Conservation (phyloP, 2,797 vertebrate species). For the Cygnus olor region DNA sequence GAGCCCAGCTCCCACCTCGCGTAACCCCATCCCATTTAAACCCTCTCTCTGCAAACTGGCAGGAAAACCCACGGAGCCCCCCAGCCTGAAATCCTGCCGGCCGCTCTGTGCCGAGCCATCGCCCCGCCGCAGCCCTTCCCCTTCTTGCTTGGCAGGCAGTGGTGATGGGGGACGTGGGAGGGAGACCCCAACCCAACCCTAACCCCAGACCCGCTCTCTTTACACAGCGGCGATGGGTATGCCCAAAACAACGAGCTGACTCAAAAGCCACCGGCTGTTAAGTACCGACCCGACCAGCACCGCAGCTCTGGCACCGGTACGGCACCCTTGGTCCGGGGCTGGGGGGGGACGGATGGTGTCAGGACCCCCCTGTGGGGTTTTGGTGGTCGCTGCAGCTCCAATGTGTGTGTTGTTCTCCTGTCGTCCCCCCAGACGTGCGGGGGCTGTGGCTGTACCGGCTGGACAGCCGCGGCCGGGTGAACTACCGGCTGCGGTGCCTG, state of each 20-base stretch:
- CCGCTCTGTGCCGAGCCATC: no score
- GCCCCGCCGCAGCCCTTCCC: no score
- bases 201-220: neutral
- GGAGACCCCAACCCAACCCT: neutral
- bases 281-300: conserved; percentile 74
- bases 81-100: neutral
- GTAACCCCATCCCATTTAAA: neutral
- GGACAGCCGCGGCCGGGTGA: conserved; percentile 50
- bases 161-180: neutral
- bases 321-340: fast-evolving
- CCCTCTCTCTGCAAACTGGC: neutral
- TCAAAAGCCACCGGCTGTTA: conserved; percentile 44
- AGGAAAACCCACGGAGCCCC: neutral
- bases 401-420: fast-evolving
- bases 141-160: no score
- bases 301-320: conserved; percentile 61
- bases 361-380: neutral
- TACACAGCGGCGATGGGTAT: conserved; percentile 69
- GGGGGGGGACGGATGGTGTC: neutral
- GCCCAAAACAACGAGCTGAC: conserved; percentile 69
- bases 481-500: conserved; percentile 69
- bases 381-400: fast-evolving
- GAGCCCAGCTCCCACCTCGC: neutral
- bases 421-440: conserved; percentile 37
- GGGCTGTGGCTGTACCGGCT: conserved; percentile 77